Conservation (phyloP, 2,888 invertebrate species). For the Mesochorus sp. region DNA sequence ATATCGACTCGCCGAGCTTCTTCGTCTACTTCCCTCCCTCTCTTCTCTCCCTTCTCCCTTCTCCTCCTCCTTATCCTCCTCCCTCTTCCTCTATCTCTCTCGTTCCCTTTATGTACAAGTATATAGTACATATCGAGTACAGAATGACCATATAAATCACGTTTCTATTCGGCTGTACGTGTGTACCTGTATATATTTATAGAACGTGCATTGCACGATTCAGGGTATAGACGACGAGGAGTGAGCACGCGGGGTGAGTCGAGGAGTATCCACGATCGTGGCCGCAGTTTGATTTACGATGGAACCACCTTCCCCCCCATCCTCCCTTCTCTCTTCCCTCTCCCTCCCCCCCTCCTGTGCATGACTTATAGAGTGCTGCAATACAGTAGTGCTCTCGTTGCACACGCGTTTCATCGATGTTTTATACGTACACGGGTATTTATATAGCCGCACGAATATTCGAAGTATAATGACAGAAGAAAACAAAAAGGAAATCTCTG, state of each 20-base stretch:
- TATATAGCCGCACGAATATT: constrained; percentile 24
- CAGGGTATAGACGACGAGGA: constrained; percentile 64
- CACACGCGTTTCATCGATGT: constrained; percentile 21
- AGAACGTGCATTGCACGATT: constrained; percentile 52
- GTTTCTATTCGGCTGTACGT: constrained; percentile 62
- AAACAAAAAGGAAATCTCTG: neutral
- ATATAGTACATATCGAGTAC: constrained; percentile 45
- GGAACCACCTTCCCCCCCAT: constrained; percentile 44
- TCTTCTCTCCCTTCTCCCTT: neutral
- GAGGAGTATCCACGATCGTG: constrained; percentile 44
- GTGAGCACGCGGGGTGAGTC: constrained; percentile 66
- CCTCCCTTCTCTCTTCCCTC: no score
- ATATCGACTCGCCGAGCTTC: constrained; percentile 39
- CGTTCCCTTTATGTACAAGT: neutral
- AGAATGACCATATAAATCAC: constrained; percentile 75
- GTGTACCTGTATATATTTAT: constrained; percentile 43
- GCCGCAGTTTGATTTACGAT: constrained; percentile 56
- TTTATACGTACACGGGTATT: no score
- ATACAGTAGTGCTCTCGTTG: constrained; percentile 35
- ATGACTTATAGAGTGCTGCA: constrained; percentile 51
- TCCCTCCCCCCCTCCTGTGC: constrained; percentile 41
- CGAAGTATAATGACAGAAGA: neutral
- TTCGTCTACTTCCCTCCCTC: neutral
- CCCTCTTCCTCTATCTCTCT: neutral
- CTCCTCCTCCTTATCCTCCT: neutral